Evolutionary conservation across 1,140 invertebrate genomes (phyloP).

Genomic region (Phymastichus coffea): DNA sequence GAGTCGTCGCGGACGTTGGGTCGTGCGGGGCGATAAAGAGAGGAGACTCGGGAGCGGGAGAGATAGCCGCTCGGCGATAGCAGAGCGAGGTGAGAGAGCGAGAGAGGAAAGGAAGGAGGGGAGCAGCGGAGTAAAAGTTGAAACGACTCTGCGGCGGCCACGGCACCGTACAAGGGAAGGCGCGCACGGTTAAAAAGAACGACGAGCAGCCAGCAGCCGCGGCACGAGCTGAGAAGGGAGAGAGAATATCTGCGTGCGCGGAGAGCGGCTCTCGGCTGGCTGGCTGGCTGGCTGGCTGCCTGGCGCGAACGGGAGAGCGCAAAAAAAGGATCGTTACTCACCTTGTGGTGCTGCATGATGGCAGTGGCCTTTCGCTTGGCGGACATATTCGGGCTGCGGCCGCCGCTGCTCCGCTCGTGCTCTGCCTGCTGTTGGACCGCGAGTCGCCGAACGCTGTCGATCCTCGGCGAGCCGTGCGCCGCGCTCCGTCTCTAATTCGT

Average conservation of each 20-base stretch:
- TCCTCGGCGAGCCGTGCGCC: too few relatives aligned
- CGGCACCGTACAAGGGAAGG: conserved; percentile 36
- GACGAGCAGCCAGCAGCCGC: neutral
- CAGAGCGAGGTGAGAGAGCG: neutral
- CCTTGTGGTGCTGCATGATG: conserved; percentile 64
- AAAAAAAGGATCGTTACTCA: conserved; percentile 44
- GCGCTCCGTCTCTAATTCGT: conserved; percentile 15
- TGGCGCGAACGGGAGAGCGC: conserved; percentile 19
- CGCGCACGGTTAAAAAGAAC: conserved; percentile 25
- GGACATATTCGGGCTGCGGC: conserved; percentile 59
- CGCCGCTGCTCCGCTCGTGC: conserved; percentile 37
- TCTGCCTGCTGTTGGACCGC: conserved; percentile 20
- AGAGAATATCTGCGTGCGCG: too few relatives aligned
- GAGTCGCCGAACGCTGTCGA: too few relatives aligned
- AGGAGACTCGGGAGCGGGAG: neutral
- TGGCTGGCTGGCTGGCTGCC: too few relatives aligned
- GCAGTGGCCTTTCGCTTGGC: conserved; percentile 63
- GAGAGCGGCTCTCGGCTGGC: too few relatives aligned
- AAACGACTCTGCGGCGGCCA: conserved; percentile 18
- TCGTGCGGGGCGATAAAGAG: conserved; percentile 13
- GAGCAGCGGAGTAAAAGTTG: conserved; percentile 23
- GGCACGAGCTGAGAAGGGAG: neutral
- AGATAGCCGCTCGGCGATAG: conserved; percentile 19
- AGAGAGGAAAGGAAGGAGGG: conserved; percentile 11
- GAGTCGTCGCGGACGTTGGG: conserved; percentile 21